Base-by-base conservation (phyloP, 2,888 invertebrate species). In the Sphinx pinastri region DNA sequence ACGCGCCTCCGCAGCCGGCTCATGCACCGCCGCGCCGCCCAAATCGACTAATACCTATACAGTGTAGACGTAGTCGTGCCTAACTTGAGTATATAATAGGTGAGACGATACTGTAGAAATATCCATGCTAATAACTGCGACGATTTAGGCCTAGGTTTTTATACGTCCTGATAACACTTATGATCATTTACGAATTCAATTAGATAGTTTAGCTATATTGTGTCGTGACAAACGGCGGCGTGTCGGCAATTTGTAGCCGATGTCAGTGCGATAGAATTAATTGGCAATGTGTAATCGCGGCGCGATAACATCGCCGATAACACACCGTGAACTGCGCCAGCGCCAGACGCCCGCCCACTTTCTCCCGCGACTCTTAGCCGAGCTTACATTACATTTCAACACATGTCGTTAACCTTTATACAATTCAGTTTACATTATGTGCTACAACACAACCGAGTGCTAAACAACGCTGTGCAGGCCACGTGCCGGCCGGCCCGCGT, bases 131-230 rank as follows among this genome's bases (percentile, higher is more conserved):
- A 72, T 72, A 70, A 59, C 71, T 67, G 38, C 47, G 67, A 60
- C 74, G 75, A 76, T 75, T 74, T 74, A 68, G 69, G 72, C 68
- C 76, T 68, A 72, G 76, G 74, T 74, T 79, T 77, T 78, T 60
- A 45, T 16, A 47, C 11, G 10, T 79, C 78, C 77, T 78, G 73
- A 71, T 80, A 82, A 82, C 84, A 88, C 87, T 87, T 84, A 87
- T 86, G 84, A 86, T 88, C 85, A 91, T 88, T 88, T 89, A 89
- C 87, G 82, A 88, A 90, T 82, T 86, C 86, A 85, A 88, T 89
- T 87, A 88, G 82, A 86, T 82, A 85, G 86, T 88, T 87, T 87
- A 84, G 83, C 83, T 77, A 71, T 70, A 38, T 38, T 38, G 75
- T 79, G 77, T 81, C 79, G 83, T 79, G 81, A 78, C 79, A 77